Conservation (phyloP, 2,888 invertebrate genomes). For the Hartigia nigra region DNA sequence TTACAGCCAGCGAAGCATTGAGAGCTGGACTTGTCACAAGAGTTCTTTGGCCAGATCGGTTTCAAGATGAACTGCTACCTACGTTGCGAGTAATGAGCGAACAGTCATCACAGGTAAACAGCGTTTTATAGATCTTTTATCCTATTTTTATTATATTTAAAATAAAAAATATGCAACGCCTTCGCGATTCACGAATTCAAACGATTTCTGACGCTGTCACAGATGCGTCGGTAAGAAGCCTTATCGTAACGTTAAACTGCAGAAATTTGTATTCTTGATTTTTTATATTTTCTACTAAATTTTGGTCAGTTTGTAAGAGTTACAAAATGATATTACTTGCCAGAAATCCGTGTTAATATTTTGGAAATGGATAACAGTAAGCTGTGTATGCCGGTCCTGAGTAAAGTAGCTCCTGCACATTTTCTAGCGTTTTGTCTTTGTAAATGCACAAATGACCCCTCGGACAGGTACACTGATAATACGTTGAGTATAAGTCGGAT, state of each 20-base stretch:
- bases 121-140: neutral
- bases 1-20: constrained; percentile 85
- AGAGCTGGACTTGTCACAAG: constrained; percentile 84
- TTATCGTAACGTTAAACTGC: too few relatives aligned
- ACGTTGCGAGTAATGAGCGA: constrained; percentile 77
- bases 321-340: neutral
- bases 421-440: constrained; percentile 62
- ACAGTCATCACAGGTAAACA: constrained; percentile 79
- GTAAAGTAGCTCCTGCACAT: constrained; percentile 71
- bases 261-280: too few relatives aligned
- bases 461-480: constrained; percentile 75
- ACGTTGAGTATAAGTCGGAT: constrained; percentile 71
- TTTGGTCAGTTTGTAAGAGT: too few relatives aligned
- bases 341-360: neutral
- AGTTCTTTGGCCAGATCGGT: constrained; percentile 81
- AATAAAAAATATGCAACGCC: too few relatives aligned
- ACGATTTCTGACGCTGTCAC: too few relatives aligned
- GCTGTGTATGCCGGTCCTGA: constrained; percentile 71
- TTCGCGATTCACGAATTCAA: neutral
- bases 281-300: too few relatives aligned
- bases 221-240: too few relatives aligned
- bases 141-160: neutral
- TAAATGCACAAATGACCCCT: constrained; percentile 72
- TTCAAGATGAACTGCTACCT: constrained; percentile 79
- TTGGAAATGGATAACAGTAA: constrained; percentile 65